Evolutionary conservation across 2,113 vertebrate genomes (phyloP).

Genomic region (Xiphophorus hellerii): DNA sequence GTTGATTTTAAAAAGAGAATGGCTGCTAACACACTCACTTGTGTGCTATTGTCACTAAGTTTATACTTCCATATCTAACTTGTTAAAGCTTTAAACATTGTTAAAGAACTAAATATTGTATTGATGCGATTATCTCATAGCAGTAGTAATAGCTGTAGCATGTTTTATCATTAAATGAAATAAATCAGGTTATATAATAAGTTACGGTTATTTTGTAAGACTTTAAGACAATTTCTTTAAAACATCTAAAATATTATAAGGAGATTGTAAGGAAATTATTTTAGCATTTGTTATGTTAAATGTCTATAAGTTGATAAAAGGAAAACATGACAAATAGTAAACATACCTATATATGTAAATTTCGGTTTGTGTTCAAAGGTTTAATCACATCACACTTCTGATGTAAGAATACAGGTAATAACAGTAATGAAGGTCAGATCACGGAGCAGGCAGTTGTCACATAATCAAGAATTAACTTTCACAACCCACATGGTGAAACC

Average conservation of each 20-base stretch:
- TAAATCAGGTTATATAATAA: neutral
- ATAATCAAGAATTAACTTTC: slow-evolving; percentile 54
- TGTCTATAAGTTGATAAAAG: slow-evolving; percentile 12
- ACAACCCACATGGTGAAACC: slow-evolving; percentile 59
- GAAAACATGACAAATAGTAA: slow-evolving; percentile 41
- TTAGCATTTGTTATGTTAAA: neutral
- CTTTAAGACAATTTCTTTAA: too few species aligned
- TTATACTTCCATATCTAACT: neutral
- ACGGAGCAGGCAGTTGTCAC: slow-evolving; percentile 34
- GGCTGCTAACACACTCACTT: neutral
- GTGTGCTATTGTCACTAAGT: neutral
- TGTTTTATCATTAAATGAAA: neutral
- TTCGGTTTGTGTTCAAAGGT: neutral
- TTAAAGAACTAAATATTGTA: neutral
- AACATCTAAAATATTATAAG: too few species aligned
- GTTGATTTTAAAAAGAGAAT: neutral
- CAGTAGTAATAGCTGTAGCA: neutral
- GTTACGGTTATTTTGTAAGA: neutral
- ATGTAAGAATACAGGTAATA: neutral
- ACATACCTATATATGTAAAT: slow-evolving; percentile 33
- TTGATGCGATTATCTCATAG: neutral
- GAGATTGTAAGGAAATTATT: neutral
- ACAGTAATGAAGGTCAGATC: slow-evolving; percentile 23
- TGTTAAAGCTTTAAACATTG: neutral
- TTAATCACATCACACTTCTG: neutral